A percentile compares a stretch with the other conserved stretches of the same genome.
Conservation (phyloP, 37 sponge, comb jelly and placozoan species). For the Trichoplax adhaerens region DNA sequence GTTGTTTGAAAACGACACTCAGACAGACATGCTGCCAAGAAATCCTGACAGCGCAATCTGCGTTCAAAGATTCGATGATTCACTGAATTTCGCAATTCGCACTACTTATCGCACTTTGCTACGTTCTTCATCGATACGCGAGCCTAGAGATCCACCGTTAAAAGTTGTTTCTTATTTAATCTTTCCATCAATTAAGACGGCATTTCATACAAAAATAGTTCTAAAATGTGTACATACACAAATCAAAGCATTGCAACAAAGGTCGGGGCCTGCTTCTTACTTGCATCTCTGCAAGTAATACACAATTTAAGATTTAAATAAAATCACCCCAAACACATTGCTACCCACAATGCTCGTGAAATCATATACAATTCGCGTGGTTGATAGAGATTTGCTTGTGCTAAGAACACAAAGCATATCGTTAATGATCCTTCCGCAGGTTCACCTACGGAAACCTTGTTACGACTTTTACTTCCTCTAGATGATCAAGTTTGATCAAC, state of each 20-base stretch:
- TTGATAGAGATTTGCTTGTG: too few relatives aligned
- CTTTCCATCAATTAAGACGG: too few relatives aligned
- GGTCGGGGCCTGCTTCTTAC: too few relatives aligned
- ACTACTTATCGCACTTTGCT: constrained; percentile 68
- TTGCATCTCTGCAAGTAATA: too few relatives aligned
- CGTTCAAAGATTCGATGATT: constrained; percentile 86
- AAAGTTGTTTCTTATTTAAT: constrained; percentile 32
- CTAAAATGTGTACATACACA: too few relatives aligned
- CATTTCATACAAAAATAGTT: too few relatives aligned
- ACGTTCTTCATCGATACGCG: constrained; percentile 74
- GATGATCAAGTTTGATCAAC: constrained; percentile 46
- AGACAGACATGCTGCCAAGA: constrained; percentile 43
- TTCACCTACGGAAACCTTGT: constrained; percentile 80
- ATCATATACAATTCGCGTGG: too few relatives aligned
- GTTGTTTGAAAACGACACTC: constrained; percentile 30
- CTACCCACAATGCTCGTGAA: too few relatives aligned
- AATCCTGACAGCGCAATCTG: constrained; percentile 47
- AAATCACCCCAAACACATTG: too few relatives aligned
- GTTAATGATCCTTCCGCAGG: constrained; percentile 56
- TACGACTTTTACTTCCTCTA: constrained; percentile 76
- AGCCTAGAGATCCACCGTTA: constrained; percentile 74
- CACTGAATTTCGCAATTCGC: constrained; percentile 82
- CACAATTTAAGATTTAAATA: too few relatives aligned
- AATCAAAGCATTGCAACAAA: too few relatives aligned
- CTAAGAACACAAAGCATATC: not conserved